Percentiles rank a stretch among this genome's conserved stretches.
These are phyloP conservation scores for Metaphire vulgaris DNA, from an alignment of 1,140 invertebrate genomes.

Conservation along the genomic window DNA sequence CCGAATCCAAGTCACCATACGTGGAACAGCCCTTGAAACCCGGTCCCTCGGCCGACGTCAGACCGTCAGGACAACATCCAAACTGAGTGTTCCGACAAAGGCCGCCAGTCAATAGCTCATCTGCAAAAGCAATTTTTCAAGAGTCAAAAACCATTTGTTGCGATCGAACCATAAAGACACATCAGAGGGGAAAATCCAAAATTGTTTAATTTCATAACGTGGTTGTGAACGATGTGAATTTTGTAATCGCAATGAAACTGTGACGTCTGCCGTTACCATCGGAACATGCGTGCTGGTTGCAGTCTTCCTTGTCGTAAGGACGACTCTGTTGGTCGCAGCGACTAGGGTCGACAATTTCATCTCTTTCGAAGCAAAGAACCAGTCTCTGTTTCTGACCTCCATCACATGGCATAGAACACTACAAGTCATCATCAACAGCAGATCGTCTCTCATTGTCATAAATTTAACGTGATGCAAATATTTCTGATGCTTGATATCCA, in stretches of 20 bases:
- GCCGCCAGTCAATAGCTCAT: not conserved
- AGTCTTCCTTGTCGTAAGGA: not conserved
- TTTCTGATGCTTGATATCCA: no score
- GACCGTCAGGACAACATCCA: constrained; percentile 51
- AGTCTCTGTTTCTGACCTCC: not conserved
- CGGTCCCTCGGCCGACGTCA: constrained; percentile 47
- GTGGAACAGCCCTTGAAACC: constrained; percentile 42
- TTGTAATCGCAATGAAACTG: no score
- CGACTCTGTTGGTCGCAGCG: not conserved
- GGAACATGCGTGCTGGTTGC: not conserved
- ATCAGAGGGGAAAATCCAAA: no score
- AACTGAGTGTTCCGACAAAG: constrained; percentile 32
- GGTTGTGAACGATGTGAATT: no score
- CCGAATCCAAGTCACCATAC: not conserved
- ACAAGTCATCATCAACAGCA: no score
- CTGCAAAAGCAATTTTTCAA: no score
- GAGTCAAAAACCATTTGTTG: no score
- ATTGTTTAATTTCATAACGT: no score
- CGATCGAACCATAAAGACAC: no score
- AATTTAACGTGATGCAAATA: no score
- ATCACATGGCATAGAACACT: not conserved
- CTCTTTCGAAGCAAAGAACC: not conserved
- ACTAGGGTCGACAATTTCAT: not conserved
- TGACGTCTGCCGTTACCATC: not conserved
- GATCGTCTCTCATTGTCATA: no score